Evolutionary conservation across 2,113 vertebrate genomes (phyloP).

Genomic region (Rutilus rutilus): DNA sequence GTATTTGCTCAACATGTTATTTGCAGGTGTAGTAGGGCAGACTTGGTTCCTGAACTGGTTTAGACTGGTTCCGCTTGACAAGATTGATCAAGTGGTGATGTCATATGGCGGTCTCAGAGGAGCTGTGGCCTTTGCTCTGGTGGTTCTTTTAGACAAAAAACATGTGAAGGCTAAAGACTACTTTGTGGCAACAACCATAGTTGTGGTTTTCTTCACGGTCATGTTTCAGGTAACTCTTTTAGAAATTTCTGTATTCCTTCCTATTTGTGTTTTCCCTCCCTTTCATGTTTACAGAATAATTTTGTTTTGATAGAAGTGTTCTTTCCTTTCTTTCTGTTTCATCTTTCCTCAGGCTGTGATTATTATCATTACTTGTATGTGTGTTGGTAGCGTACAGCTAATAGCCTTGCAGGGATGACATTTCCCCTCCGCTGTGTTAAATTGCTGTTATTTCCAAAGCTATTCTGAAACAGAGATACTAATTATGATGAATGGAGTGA

Average conservation of each 20-base stretch:
- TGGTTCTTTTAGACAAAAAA: constrained; percentile 85
- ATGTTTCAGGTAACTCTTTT: constrained; percentile 89
- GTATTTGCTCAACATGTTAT: neutral
- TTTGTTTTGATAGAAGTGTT: neutral
- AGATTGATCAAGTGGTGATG: constrained; percentile 98
- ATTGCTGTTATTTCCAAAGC: neutral
- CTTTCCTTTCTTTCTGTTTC: neutral
- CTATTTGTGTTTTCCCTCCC: neutral
- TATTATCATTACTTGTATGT: constrained; percentile 20
- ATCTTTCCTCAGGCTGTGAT: constrained; percentile 12
- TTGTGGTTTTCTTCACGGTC: constrained; percentile 97
- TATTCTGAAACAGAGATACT: constrained; percentile 18
- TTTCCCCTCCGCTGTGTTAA: constrained; percentile 30
- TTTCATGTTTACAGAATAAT: constrained; percentile 2
- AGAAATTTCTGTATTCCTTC: neutral
- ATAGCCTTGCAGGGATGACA: constrained; percentile 14
- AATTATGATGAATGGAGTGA: constrained; percentile 39
- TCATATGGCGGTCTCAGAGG: constrained; percentile 95
- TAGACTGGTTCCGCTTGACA: constrained; percentile 91
- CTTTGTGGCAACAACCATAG: constrained; percentile 94
- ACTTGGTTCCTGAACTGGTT: constrained; percentile 93
- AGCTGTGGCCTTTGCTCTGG: constrained; percentile 93
- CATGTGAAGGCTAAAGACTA: constrained; percentile 94
- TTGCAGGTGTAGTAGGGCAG: constrained; percentile 89
- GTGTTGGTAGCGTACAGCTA: neutral